A percentile compares a stretch with the other conserved stretches of the same genome.
These are phyloP conservation scores for Tapirus indicus DNA, from an alignment of 2,797 vertebrate species.

Conservation along the genomic window DNA sequence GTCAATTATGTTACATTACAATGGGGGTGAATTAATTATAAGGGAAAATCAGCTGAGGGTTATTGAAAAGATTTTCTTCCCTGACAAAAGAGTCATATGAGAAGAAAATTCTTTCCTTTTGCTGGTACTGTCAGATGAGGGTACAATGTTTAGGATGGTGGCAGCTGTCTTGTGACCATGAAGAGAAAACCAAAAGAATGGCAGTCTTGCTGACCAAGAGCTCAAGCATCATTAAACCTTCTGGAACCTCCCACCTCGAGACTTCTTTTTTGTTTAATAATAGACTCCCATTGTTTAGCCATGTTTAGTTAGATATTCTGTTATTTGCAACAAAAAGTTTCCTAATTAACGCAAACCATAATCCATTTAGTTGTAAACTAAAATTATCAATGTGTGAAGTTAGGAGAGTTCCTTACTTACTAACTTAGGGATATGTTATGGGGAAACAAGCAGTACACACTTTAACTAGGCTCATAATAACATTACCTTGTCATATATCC, in stretches of 20 bases:
- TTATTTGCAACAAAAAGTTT: neutral
- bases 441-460: neutral
- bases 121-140: neutral
- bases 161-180: neutral
- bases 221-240: neutral
- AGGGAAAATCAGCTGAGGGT: neutral
- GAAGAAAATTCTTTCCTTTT: slow-evolving; percentile 15
- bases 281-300: neutral
- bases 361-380: neutral
- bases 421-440: neutral
- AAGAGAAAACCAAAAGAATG: neutral
- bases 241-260: neutral
- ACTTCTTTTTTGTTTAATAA: neutral
- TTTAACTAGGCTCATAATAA: neutral
- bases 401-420: neutral
- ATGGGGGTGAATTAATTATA: neutral
- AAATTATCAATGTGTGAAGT: neutral
- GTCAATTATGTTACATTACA: neutral
- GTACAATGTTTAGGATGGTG: neutral
- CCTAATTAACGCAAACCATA: neutral
- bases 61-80: neutral
- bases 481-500: neutral
- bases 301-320: neutral
- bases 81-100: neutral
- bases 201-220: neutral